A percentile compares a stretch with the other conserved stretches of the same genome.
phyloP scores from a whole-genome alignment of 2,797 vertebrate genomes.

The Pseudopleuronectes americanus region DNA sequence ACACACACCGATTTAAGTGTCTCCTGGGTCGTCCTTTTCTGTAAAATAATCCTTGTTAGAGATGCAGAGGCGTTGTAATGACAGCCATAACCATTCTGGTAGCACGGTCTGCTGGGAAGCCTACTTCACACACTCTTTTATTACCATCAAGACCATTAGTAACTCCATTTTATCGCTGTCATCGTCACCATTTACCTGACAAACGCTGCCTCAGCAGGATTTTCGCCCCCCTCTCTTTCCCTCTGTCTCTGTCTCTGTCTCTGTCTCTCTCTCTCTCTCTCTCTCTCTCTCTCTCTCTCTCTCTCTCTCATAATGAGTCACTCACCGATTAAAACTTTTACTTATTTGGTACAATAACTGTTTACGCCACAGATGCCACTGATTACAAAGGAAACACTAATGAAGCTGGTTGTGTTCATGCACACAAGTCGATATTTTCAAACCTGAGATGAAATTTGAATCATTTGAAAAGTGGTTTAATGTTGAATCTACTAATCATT shows the following conservation, averaged over 20 bases:
- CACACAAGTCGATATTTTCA: no score
- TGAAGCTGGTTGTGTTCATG: not conserved
- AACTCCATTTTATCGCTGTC: slow-evolving; percentile 65
- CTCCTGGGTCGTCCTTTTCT: slow-evolving; percentile 64
- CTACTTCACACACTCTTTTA: slow-evolving; percentile 69
- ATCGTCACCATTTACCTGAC: slow-evolving; percentile 71
- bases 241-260: not conserved
- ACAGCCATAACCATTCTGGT: slow-evolving; percentile 71
- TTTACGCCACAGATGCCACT: no score
- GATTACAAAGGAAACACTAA: not conserved
- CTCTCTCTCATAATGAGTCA: no score
- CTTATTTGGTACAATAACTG: not conserved
- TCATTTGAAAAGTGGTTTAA: no score
- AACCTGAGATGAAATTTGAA: no score
- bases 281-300: no score
- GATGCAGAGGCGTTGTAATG: slow-evolving; percentile 73
- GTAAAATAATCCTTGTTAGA: slow-evolving; percentile 76
- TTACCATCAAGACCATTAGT: slow-evolving; percentile 74
- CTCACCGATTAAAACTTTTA: no score
- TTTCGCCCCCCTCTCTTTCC: not conserved
- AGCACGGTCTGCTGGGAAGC: slow-evolving; percentile 60
- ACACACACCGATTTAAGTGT: slow-evolving; percentile 49
- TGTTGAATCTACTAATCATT: no score
- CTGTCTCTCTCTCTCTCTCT: not conserved
- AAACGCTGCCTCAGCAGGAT: slow-evolving; percentile 61